Percentiles rank a stretch among this genome's conserved stretches.
Conservation (phyloP, 2,888 invertebrate genomes). For the Dryococelus australis region DNA sequence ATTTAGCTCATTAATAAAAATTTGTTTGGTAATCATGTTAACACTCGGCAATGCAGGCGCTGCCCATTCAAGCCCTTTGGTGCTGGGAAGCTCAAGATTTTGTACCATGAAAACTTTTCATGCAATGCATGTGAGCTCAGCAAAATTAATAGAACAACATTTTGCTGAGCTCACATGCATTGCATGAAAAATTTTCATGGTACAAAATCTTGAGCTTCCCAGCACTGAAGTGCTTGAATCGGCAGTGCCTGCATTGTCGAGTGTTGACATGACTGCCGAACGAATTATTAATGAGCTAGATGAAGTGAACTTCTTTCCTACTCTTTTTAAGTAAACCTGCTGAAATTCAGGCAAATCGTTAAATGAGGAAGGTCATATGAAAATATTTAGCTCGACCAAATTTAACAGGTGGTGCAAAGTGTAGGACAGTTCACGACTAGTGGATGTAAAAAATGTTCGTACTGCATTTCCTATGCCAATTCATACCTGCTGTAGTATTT, state of each 20-base stretch:
- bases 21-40: background rate
- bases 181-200: background rate
- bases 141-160: too few relatives aligned
- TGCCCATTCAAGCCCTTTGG: background rate
- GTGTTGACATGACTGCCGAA: background rate
- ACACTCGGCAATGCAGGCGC: background rate
- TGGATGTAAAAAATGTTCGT: background rate
- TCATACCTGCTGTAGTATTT: background rate
- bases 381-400: background rate
- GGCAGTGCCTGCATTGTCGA: background rate
- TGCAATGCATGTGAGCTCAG: too few relatives aligned
- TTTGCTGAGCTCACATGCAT: too few relatives aligned
- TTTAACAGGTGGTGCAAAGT: background rate
- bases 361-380: background rate
- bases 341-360: too few relatives aligned
- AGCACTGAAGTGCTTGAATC: background rate
- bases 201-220: background rate
- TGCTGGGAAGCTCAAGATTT: background rate
- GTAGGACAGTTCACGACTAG: background rate
- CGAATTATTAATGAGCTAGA: too few relatives aligned
- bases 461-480: background rate
- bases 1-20: too few relatives aligned
- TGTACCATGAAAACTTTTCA: background rate
- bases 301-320: too few relatives aligned
- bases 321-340: too few relatives aligned